Base-by-base conservation (phyloP, 2,888 invertebrate species). In the Cyclophora albipunctata region DNA sequence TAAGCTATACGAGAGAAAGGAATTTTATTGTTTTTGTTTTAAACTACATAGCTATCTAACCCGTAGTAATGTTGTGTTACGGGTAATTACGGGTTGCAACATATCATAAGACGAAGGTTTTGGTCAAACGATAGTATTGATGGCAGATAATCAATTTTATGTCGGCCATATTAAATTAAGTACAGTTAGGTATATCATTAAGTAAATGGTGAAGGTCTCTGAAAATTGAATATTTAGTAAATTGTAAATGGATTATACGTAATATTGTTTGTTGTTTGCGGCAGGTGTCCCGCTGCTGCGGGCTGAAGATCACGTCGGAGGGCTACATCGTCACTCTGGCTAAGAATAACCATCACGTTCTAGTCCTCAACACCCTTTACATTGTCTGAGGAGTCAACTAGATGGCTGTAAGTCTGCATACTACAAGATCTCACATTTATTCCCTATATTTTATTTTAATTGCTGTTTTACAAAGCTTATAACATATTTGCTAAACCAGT, bases 281-380 rank as follows among this genome's bases (percentile, higher is more conserved):
- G 20, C 90, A 98, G 95, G 98, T 98, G 60, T 98, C 98, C 62
- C 96, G 98, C 73, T 98, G 98, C 91, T 98, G 98, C 82, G 98
- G 98, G 59, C 91, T 98, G 75, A 98, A 98, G 90, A 97, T 98
- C 73, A 98, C 98, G 52, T 96, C 96, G 33, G 98, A 98, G 85
- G 98, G 98, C 66, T 97, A 96, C 85, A 95, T 98, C 69, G 96
- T 97, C 67, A 97, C 98, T 62, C 90, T 98, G 89, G 98, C 98
- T 81, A 98, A 98, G 91, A 98, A 98, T 91, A 98, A 98, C 90
- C 98, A 98, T 89, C 97, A 98, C 88, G 98, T 98, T 75, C 93
- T 98, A 86, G 96, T 98, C 82, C 92, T 98, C 87, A 96, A 96
- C 91, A 96, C 96, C 71, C 92, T 96, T 78, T 96, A 96, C 91